Conservation (phyloP, 2,797 vertebrate species). For the Poeciliopsis gracilis region DNA sequence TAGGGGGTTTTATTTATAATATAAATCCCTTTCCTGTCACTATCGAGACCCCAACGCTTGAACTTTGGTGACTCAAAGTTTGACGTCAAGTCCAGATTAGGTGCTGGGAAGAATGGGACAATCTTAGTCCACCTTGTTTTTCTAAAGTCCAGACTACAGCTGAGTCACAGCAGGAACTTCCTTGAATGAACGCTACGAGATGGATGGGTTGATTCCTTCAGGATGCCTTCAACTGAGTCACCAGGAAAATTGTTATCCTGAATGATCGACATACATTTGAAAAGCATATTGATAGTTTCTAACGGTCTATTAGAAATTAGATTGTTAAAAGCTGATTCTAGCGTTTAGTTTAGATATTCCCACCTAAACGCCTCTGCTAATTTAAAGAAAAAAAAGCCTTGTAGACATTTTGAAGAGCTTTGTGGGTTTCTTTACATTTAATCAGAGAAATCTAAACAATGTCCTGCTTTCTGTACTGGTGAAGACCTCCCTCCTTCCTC, state of each 20-base stretch:
- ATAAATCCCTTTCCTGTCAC: not conserved
- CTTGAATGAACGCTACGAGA: not conserved
- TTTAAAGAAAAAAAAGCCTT: not conserved
- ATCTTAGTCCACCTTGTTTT: not conserved
- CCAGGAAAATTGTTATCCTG: not conserved
- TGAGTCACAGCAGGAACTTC: not conserved
- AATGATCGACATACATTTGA: not conserved
- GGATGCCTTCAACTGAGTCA: not conserved
- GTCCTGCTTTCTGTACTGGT: not conserved
- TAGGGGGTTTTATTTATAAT: not conserved
- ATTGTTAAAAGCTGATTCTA: not conserved
- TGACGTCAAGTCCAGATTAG: not conserved
- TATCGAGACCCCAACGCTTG: not conserved
- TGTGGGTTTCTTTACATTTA: not conserved
- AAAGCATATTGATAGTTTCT: not conserved
- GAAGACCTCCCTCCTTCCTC: not conserved
- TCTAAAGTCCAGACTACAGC: not conserved
- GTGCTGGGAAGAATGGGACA: not conserved
- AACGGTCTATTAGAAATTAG: not conserved
- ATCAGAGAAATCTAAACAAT: not conserved
- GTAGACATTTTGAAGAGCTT: constrained; percentile 3
- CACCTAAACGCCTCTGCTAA: not conserved
- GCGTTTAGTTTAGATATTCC: not conserved
- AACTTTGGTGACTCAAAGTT: not conserved
- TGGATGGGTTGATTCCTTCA: not conserved